Evolutionary conservation across 2,113 vertebrate species (phyloP), one percentile per base, ranked within the genome.

Genomic region (Numida meleagris): DNA sequence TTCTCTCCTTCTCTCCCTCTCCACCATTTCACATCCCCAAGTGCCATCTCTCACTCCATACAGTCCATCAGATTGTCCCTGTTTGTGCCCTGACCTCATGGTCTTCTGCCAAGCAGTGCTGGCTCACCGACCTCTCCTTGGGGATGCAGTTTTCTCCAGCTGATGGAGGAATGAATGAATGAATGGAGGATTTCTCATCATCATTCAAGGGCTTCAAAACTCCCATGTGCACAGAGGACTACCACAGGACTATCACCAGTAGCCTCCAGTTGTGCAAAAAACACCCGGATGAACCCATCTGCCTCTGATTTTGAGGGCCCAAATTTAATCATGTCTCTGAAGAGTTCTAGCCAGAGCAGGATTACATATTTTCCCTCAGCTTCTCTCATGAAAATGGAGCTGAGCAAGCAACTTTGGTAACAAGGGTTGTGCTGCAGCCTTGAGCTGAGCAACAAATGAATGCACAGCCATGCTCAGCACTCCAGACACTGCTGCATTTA

Each of bases 11-110:
- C 12, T 33, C 14, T 61, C 18, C 29, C 23, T 8, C 15, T 34
- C 58, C 58, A 29, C 11, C 6, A 4, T 65, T 85, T 65, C 43
- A n/a, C 33, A 51, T 2, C n/a, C 36, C n/a, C 23, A 53, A 33
- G 9, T 4, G 55, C n/a, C 24, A 15, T 45, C 43, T 18, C 12
- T 57, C 4, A 10, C 11, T 5, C 0, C 10, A 6, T 5, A 5
- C 3, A 23, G 45, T 25, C 9, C 14, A 14, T 11, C 36, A 23
- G 34, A 46, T 55, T 67, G 17, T 7, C 42, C 16, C 19, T 43
- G 14, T 14, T 19, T 27, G 23, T 57, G 10, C 33, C 65, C 13
- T 17, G 10, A 55, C 7, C 23, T 1, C 0, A 31, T 11, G 20
- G 10, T 20, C 43, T 68, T 43, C 11, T 23, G 15, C 12, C 3